A percentile compares a stretch with the other conserved stretches of the same genome.
Evolutionary conservation across 2,888 invertebrate genomes (phyloP).

Genomic region (Drosophila colorata): DNA sequence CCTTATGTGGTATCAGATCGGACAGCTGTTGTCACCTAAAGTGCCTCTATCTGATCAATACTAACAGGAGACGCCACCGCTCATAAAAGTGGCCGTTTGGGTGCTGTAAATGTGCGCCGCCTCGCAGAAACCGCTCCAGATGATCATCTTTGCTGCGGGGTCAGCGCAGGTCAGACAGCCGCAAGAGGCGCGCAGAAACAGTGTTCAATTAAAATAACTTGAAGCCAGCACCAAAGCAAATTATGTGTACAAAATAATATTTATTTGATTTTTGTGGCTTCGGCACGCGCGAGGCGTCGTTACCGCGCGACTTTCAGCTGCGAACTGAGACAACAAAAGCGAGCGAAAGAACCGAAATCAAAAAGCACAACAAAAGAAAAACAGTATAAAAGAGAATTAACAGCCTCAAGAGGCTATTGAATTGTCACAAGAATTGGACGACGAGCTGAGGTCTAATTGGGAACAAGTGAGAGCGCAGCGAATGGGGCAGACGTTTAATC

Average conservation of each 20-base stretch:
- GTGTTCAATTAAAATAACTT: constrained; percentile 44
- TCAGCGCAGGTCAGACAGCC: constrained; percentile 49
- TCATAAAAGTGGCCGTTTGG: constrained; percentile 83
- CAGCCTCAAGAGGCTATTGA: constrained; percentile 71
- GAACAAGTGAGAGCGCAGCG: constrained; percentile 65
- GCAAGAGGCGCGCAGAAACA: constrained; percentile 4
- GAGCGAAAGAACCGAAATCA: constrained; percentile 46
- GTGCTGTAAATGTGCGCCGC: constrained; percentile 84
- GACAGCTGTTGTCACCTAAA: constrained; percentile 42
- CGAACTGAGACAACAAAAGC: constrained; percentile 54
- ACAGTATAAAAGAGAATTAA: constrained; percentile 27
- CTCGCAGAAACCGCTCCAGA: constrained; percentile 85
- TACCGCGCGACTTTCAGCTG: constrained; percentile 63
- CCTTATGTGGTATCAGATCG: constrained; percentile 8
- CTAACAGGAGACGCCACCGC: constrained; percentile 83
- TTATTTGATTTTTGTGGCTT: constrained; percentile 15
- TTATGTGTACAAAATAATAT: constrained; percentile 24
- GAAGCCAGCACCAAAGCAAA: constrained; percentile 22
- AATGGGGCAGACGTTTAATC: constrained; percentile 32
- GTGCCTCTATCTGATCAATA: constrained; percentile 56
- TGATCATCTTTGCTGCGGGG: constrained; percentile 75
- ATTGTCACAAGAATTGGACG: constrained; percentile 68
- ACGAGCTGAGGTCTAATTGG: constrained; percentile 58
- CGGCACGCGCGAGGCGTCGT: constrained; percentile 63
- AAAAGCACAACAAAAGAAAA: constrained; percentile 50